phyloP scores from a whole-genome alignment of 92 coral and sea anemone species.

The Palythoa grandis region DNA sequence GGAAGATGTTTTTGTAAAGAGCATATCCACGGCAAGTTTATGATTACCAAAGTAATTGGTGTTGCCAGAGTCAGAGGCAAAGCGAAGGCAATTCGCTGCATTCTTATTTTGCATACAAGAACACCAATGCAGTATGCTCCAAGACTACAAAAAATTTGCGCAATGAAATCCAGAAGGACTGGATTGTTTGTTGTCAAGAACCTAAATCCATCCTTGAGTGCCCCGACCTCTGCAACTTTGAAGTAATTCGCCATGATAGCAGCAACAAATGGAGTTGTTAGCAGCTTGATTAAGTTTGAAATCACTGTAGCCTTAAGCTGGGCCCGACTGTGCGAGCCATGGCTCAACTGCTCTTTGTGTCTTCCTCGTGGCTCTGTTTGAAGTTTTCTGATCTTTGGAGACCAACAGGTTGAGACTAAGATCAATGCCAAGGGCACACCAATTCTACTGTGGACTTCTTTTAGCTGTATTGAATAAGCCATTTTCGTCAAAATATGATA shows the following conservation, averaged over 20 bases:
- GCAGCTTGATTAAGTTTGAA: conserved; percentile 64
- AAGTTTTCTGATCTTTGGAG: conserved; percentile 43
- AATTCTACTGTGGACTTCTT: background rate
- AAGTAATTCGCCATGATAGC: conserved; percentile 48
- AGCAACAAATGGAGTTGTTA: conserved; percentile 75
- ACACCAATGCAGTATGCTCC: conserved; percentile 65
- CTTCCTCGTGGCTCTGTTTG: conserved; percentile 36
- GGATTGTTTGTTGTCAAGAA: conserved; percentile 39
- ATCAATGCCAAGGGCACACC: background rate
- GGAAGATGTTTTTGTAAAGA: too few species aligned
- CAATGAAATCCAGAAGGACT: conserved; percentile 63
- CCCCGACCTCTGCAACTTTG: conserved; percentile 20
- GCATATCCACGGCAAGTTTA: too few species aligned
- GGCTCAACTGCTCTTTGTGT: background rate
- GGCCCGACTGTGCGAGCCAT: background rate
- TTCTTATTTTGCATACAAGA: conserved; percentile 81
- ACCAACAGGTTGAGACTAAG: conserved; percentile 45
- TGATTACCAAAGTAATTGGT: conserved; percentile 43
- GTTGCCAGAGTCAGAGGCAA: conserved; percentile 77
- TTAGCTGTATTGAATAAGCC: background rate
- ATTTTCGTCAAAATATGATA: background rate
- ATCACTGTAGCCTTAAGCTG: conserved; percentile 76
- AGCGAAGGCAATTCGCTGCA: conserved; percentile 78
- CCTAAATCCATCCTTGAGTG: conserved; percentile 49
- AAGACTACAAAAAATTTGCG: conserved; percentile 74